These are phyloP conservation scores for Acanthurus leucopareius DNA, from an alignment of 2,797 vertebrate genomes.

Conservation along the genomic window DNA sequence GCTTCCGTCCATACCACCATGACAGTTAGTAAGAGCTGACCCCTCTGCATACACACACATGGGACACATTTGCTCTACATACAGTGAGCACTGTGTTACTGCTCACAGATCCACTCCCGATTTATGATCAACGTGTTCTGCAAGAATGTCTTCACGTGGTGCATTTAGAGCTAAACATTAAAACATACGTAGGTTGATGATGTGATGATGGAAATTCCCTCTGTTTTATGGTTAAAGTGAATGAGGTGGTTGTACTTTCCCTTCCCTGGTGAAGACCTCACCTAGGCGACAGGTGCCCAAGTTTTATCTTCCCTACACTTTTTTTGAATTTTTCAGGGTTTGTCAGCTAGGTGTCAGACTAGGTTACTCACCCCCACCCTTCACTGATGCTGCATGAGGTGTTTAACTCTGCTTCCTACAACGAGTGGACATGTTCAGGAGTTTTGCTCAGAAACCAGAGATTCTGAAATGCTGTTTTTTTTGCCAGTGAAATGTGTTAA, in stretches of 20 bases:
- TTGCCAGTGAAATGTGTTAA: too few relatives aligned
- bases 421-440: constrained; percentile 13
- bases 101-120: constrained; percentile 44
- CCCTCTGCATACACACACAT: neutral
- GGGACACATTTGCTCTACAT: constrained; percentile 17
- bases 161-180: constrained; percentile 48
- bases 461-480: too few relatives aligned
- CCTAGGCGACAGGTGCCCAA: neutral
- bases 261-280: constrained; percentile 17
- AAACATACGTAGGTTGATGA: constrained; percentile 60
- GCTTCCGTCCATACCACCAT: constrained; percentile 63
- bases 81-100: constrained; percentile 62
- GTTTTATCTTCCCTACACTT: constrained; percentile 42
- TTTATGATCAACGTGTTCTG: constrained; percentile 42
- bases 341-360: constrained; percentile 32
- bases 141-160: constrained; percentile 35
- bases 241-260: constrained; percentile 69
- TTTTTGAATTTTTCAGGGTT: constrained; percentile 46
- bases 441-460: constrained; percentile 15
- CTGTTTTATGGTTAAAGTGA: constrained; percentile 63
- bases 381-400: constrained; percentile 37
- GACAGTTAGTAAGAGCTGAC: constrained; percentile 57
- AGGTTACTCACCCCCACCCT: neutral
- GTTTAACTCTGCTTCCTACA: constrained; percentile 29
- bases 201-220: constrained; percentile 73